Evolutionary conservation across 2,888 invertebrate species (phyloP).

Genomic region (Lasioglossum vierecki): DNA sequence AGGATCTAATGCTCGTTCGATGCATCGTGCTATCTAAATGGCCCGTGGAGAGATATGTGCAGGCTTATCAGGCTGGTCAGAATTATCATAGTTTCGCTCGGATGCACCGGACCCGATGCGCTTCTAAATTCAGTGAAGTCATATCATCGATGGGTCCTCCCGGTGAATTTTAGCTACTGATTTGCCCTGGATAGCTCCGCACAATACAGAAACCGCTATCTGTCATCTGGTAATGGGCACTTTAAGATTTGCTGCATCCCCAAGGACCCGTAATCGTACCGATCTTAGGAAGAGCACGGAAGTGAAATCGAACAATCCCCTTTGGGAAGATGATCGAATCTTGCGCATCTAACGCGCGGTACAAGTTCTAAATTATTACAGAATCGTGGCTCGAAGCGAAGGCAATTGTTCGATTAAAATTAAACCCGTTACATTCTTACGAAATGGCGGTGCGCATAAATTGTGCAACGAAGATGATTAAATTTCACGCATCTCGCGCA

Average conservation of each 20-base stretch:
- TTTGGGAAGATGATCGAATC: background rate
- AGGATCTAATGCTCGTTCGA: slow-evolving; percentile 3
- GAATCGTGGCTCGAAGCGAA: background rate
- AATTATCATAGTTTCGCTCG: slow-evolving; percentile 30
- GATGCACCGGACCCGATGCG: slow-evolving; percentile 4
- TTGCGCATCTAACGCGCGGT: background rate
- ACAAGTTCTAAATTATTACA: background rate
- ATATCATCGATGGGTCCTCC: background rate
- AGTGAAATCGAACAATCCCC: background rate
- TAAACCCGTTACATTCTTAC: background rate
- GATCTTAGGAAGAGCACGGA: background rate
- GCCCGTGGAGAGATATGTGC: slow-evolving; percentile 4
- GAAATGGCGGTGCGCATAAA: background rate
- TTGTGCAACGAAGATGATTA: background rate
- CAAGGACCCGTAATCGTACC: background rate
- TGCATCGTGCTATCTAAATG: slow-evolving; percentile 37
- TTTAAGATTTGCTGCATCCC: background rate
- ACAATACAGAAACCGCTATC: background rate
- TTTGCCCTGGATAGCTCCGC: slow-evolving; percentile 1
- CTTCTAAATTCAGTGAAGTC: slow-evolving; percentile 29
- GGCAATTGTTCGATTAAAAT: background rate
- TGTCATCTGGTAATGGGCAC: background rate
- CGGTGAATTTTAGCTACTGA: slow-evolving; percentile 5
- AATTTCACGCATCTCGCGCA: background rate
- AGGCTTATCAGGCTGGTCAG: slow-evolving; percentile 17